A percentile compares a stretch with the other conserved stretches of the same genome.
Conservation (phyloP, 1,140 invertebrate species). For the Batillaria attramentaria region DNA sequence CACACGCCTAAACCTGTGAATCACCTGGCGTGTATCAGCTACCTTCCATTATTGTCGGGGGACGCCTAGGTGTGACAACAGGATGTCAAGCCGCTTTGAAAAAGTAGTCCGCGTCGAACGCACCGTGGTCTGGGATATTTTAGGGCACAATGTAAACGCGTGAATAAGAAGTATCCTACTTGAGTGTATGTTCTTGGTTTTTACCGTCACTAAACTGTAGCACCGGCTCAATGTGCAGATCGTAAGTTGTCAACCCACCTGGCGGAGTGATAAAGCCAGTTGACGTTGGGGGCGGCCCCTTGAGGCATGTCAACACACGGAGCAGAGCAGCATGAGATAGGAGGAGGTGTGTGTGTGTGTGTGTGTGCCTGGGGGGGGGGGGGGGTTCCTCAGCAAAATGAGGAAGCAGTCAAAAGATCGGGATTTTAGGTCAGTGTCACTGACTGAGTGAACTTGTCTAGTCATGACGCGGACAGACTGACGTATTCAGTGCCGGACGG, state of each 20-base stretch:
- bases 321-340: neutral
- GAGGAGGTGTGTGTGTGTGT: neutral
- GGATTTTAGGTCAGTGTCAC: no score
- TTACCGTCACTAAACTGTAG: neutral
- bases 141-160: no score
- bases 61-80: neutral
- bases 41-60: slow-evolving; percentile 20
- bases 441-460: no score
- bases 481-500: no score
- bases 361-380: no score
- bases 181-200: no score
- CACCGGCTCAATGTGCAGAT: neutral
- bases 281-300: slow-evolving; percentile 16
- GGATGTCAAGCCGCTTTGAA: neutral
- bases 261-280: slow-evolving; percentile 12
- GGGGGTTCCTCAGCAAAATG: no score
- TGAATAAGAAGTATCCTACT: no score
- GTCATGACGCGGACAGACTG: no score
- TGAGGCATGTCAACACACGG: slow-evolving; percentile 25
- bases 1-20: slow-evolving; percentile 16
- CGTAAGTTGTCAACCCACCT: neutral
- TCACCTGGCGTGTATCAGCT: slow-evolving; percentile 24
- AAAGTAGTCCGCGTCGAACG: no score
- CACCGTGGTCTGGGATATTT: no score
- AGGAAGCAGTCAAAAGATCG: no score